Base-by-base conservation (phyloP, 2,113 vertebrate genomes). In the Manacus vitellinus region DNA sequence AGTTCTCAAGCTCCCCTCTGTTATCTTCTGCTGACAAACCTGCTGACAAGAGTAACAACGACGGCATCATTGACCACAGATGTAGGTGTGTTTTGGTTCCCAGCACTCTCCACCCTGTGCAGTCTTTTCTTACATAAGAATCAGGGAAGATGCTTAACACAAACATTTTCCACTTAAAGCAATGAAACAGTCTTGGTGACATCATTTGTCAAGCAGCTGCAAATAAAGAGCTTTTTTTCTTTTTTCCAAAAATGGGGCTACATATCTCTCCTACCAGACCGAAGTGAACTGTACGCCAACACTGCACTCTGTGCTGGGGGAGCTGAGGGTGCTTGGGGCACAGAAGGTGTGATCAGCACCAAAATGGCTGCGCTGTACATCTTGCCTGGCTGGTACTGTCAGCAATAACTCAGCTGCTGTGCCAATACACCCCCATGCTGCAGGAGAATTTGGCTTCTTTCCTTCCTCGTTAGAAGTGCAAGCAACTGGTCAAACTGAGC, bases 281-380 rank as follows among this genome's bases (percentile, higher is more conserved):
- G 39, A 23, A 27, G 8, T 1, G 0, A 54, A n/a, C 2, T 19
- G 31, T 30, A 41, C 0, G 0, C 8, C 0, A 2, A 15, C 18
- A 13, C 33, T 12, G 0, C 0, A 0, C 41, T 71, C 12, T 5
- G 39, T 47, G 35, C 52, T 3, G 8, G 35, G 52, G 43, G 15
- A 86, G 10, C 27, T 3, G 2, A 52, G 17, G 59, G 28, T 28
- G 43, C 39, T 41, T 54, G 24, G 8, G 17, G 14, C 47, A 63
- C 2, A 7, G 72, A 62, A 51, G 43, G 39, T 12, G 23, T 44
- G 35, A 71, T 41, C 68, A 74, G 68, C 1, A 3, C 35, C 1
- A 3, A 14, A 37, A 73, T 24, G 46, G 21, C 68, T 58, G 5
- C 2, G 5, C 55, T 5, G 4, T 59, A 19, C 35, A 18, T 59